Base-by-base conservation (phyloP, 2,888 invertebrate species). In the Amorpha juglandis region DNA sequence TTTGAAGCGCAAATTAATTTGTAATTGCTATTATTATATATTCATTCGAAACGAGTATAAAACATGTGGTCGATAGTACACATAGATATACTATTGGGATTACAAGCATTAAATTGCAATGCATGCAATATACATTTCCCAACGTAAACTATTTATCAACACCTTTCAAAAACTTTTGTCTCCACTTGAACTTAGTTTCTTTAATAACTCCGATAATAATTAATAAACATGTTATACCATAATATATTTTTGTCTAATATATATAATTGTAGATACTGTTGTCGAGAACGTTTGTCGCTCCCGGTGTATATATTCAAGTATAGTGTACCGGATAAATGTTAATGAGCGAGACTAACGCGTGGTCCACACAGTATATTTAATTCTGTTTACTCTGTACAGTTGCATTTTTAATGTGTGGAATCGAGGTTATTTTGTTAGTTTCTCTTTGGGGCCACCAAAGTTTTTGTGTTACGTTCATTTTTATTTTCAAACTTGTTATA, bases 321-420 rank as follows among this genome's bases (percentile, higher is more conserved):
- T 71, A 71, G 70, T 69, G 66, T 53, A 55, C 72, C 71, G 78
- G 80, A 85, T 89, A 82, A 89, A 89, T 89, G 84, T 89, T 89
- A 88, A 89, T 87, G 83, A 78, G 71, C 74, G 77, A 77, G 58
- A 58, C 58, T 42, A 58, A 58, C 42, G 58, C 58, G 58, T 58
- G 42, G 58, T 58, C 58, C 58, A 58, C 38, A 58, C 58, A 58
- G 58, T 58, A 16, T 58, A 58, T 58, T 38, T 58, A 58, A 58
- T 42, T 58, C 84, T 81, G 72, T 55, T 63, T 55, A 62, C 62
- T 71, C 74, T 80, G 80, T 77, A 78, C 74, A 68, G 68, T 74
- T 86, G 77, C 77, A 85, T 88, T 83, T 87, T 85, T 83, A 83
- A 88, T 82, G 63, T 42, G 50, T 48, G 48, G 48, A 52, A 63